Base-by-base conservation (phyloP, 2,113 vertebrate genomes). In the Ctenodactylus gundi region DNA sequence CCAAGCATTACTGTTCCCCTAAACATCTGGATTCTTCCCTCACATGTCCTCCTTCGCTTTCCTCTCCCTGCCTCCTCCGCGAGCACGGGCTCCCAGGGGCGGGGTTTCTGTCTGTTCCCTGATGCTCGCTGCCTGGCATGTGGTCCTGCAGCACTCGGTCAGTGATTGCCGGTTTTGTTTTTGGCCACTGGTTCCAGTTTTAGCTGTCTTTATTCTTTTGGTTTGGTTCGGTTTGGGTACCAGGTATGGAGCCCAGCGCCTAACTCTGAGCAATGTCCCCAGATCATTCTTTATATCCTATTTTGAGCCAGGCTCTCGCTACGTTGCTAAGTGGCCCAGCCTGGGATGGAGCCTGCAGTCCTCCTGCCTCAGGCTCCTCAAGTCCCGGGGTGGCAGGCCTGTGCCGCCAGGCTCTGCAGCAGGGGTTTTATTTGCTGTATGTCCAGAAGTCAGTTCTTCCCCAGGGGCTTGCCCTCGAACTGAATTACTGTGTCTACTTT, bases 301-400 rank as follows among this genome's bases (percentile, higher is more conserved):
- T n/a, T n/a, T n/a, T n/a, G n/a, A n/a, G n/a, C n/a, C n/a, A n/a
- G n/a, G n/a, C n/a, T n/a, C n/a, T n/a, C n/a, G n/a, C n/a, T n/a
- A n/a, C n/a, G n/a, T n/a, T n/a, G n/a, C n/a, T n/a, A n/a, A n/a
- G n/a, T n/a, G n/a, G n/a, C n/a, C n/a, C n/a, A n/a, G n/a, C n/a
- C n/a, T n/a, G n/a, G n/a, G n/a, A n/a, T n/a, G n/a, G n/a, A n/a
- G 6, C 34, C 5, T 0, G 1, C 34, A 2, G 31, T 62, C 20
- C 49, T n/a, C 31, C 82, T 53, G 18, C 41, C 44, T 11, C 58
- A 17, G 86, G 46, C 36, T 87, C 31, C 76, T 8, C 3, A 4
- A 36, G 41, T 53, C 75, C n/a, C n/a, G n/a, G 53, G 31, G 34
- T 12, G 36, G 11, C n/a, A 51, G 18, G 15, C 60, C 65, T 23